phyloP scores from a whole-genome alignment of 2,888 invertebrate species.

The Drosophila neotestacea region DNA sequence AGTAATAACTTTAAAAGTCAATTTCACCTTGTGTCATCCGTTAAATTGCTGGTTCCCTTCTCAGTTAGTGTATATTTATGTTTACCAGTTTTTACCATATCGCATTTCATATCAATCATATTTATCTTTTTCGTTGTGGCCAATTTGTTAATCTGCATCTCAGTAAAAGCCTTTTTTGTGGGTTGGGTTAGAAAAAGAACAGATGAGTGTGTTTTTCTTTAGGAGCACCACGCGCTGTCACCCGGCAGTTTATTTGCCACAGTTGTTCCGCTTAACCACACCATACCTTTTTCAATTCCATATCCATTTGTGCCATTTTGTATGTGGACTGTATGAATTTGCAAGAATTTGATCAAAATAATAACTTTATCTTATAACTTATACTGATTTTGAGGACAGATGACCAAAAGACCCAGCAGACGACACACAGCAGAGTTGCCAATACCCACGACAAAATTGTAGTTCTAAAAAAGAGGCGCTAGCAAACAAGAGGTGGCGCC shows the following conservation, averaged over 20 bases:
- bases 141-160: conserved; percentile 92
- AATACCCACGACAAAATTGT: too few relatives aligned
- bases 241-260: conserved; percentile 7
- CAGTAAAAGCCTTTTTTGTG: conserved; percentile 89
- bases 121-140: conserved; percentile 92
- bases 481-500: too few relatives aligned
- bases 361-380: too few relatives aligned
- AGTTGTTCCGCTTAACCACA: background rate
- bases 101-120: conserved; percentile 90
- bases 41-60: conserved; percentile 84
- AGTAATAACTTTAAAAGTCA: background rate
- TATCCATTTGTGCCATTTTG: conserved; percentile 84
- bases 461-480: too few relatives aligned
- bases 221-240: conserved; percentile 47
- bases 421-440: too few relatives aligned
- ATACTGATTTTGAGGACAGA: too few relatives aligned
- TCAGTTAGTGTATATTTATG: conserved; percentile 90
- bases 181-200: conserved; percentile 15
- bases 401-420: too few relatives aligned
- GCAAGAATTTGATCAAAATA: too few relatives aligned
- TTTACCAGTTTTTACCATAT: conserved; percentile 89
- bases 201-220: conserved; percentile 33
- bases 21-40: conserved; percentile 82
- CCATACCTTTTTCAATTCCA: conserved; percentile 84
- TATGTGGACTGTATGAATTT: background rate